Percentiles rank a stretch among this genome's conserved stretches.
Conservation (phyloP, 2,888 invertebrate genomes). For the Dione vanillae region DNA sequence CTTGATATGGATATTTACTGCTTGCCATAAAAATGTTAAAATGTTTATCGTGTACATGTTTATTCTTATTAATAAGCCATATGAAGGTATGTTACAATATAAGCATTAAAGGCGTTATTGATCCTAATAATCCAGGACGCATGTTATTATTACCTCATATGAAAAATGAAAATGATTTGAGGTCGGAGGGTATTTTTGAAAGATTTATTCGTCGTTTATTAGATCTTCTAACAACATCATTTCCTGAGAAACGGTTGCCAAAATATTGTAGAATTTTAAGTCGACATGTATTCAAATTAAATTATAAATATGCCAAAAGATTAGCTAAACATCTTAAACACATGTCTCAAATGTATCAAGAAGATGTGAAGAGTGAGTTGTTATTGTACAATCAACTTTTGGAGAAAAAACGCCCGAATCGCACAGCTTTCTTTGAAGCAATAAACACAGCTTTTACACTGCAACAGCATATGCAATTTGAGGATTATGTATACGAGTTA, state of each 20-base stretch:
- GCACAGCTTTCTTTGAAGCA: conserved; percentile 56
- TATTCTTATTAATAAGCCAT: conserved; percentile 13
- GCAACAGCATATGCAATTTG: conserved; percentile 55
- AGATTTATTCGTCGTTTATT: conserved; percentile 59
- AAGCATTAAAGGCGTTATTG: conserved; percentile 39
- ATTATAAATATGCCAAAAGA: conserved; percentile 51
- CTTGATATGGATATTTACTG: neutral
- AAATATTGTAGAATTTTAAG: conserved; percentile 55
- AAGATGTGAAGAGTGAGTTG: conserved; percentile 55
- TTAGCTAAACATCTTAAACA: conserved; percentile 54
- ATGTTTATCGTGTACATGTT: conserved; percentile 23
- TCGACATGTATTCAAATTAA: conserved; percentile 50
- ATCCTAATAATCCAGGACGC: conserved; percentile 28
- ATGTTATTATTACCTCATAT: conserved; percentile 31
- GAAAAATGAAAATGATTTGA: conserved; percentile 30
- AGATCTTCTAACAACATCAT: conserved; percentile 53
- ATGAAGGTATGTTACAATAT: conserved; percentile 19
- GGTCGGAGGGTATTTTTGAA: conserved; percentile 58
- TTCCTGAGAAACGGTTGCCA: conserved; percentile 53
- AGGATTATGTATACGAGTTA: conserved; percentile 59
- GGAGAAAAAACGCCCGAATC: conserved; percentile 46
- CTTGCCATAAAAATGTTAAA: neutral
- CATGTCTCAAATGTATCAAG: conserved; percentile 53
- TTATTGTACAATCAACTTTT: conserved; percentile 51
- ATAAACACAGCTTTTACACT: conserved; percentile 61